Evolutionary conservation across 2,113 vertebrate species (phyloP), one percentile per base, ranked within the genome.

Genomic region (Philantomba maxwellii): DNA sequence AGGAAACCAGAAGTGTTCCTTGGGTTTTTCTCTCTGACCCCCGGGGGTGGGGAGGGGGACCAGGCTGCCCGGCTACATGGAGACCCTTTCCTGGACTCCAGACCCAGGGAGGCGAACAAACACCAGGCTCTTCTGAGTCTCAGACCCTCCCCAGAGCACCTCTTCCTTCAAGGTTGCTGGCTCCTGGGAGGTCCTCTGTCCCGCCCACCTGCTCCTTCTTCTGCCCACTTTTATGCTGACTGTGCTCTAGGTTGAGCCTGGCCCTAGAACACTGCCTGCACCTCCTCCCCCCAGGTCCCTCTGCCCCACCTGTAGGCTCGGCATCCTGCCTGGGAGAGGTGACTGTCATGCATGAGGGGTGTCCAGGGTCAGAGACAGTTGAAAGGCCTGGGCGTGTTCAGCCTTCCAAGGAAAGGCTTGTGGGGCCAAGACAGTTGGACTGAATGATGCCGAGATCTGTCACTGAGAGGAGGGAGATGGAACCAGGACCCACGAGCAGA

Each of bases 231-330:
- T 66, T 55, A 4, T 14, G 9, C 96, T 89, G 70, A 91, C 81
- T 97, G 96, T 97, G 96, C 98, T 95, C 57, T 82, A 95, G 96
- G 93, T 97, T 96, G 96, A 97, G 97, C 98, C 92, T 97, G 94
- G 43, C 26, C 92, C 70, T 87, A 70, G 95, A 25, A 2, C 55
- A 81, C 97, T 96, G 95, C 98, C 98, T 97, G 97, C 75, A 93
- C 97, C 39, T 96, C 87, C 57, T 96, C 43, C 92, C 95, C 95
- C 2, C 39, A 95, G 97, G 97, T 86, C 86, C 96, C 87, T 98
- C 95, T 97, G 92, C 53, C 84, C 28, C 19, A 60, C 57, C 45
- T 0, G 2, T 11, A 25, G 70, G 62, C 45, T 25, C 33, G 0
- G 33, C 25, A 8, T 89, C 4, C 7, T 64, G 39, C 83, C 14